phyloP scores from a whole-genome alignment of 2,113 vertebrate species.

The Sminthopsis crassicaudata region DNA sequence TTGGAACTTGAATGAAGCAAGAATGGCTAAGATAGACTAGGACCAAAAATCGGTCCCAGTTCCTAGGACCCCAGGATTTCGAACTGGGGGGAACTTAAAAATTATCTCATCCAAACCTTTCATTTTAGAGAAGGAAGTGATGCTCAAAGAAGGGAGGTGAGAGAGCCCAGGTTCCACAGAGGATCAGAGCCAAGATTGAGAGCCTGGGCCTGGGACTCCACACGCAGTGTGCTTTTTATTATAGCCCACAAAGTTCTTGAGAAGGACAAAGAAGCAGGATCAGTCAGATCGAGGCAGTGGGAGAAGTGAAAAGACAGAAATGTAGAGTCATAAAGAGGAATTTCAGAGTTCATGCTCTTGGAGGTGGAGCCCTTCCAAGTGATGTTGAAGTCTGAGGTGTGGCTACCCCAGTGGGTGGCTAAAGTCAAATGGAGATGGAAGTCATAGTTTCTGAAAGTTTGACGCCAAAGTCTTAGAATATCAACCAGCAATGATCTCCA shows the following conservation, averaged over 20 bases:
- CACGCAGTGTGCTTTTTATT: neutral
- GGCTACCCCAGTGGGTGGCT: neutral
- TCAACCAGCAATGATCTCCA: neutral
- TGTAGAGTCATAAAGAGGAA: neutral
- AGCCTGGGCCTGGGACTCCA: neutral
- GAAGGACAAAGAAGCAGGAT: neutral
- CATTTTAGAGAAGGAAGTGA: neutral
- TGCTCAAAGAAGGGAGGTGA: neutral
- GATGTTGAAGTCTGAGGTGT: neutral
- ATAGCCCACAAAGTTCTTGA: neutral
- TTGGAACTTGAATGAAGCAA: neutral
- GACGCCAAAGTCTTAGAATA: neutral
- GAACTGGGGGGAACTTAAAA: neutral
- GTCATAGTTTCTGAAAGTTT: neutral
- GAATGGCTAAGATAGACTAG: neutral
- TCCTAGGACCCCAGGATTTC: neutral
- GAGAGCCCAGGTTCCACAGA: neutral
- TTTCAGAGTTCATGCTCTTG: constrained; percentile 5
- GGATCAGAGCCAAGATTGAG: neutral
- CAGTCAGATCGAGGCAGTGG: neutral
- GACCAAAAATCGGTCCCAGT: neutral
- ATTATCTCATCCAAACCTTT: neutral
- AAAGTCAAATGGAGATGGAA: neutral
- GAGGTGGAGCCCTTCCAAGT: neutral
- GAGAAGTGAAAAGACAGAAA: neutral